A percentile compares a stretch with the other conserved stretches of the same genome.
Evolutionary conservation across 2,888 invertebrate genomes (phyloP).

Genomic region (Synanthedon andrenaeformis): DNA sequence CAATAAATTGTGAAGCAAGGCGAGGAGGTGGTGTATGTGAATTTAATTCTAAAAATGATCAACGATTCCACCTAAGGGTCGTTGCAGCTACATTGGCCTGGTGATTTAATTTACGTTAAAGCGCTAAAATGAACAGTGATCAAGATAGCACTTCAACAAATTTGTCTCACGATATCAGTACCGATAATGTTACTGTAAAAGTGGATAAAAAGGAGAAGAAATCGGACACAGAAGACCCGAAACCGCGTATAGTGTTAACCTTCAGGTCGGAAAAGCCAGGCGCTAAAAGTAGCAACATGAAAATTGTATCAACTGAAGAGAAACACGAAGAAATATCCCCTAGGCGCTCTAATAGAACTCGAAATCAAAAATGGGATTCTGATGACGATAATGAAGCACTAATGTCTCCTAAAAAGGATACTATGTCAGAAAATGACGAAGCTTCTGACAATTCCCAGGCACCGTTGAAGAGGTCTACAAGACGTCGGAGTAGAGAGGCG

Average conservation of each 20-base stretch:
- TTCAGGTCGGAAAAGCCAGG: slow-evolving; percentile 73
- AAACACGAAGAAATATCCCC: slow-evolving; percentile 49
- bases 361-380: slow-evolving; percentile 45
- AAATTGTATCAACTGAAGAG: slow-evolving; percentile 59
- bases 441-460: slow-evolving; percentile 37
- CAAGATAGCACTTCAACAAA: neutral
- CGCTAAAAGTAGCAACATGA: slow-evolving; percentile 63
- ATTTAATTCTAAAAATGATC: neutral
- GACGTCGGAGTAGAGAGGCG: slow-evolving; percentile 73
- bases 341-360: slow-evolving; percentile 41
- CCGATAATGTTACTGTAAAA: slow-evolving; percentile 21
- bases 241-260: slow-evolving; percentile 73
- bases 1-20: no score
- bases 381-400: slow-evolving; percentile 39
- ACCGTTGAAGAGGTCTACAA: slow-evolving; percentile 73
- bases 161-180: neutral
- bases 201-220: slow-evolving; percentile 41
- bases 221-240: slow-evolving; percentile 44
- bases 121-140: neutral
- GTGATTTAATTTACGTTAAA: neutral
- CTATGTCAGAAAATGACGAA: slow-evolving; percentile 50
- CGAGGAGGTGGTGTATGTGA: no score
- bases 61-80: neutral
- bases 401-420: slow-evolving; percentile 32
- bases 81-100: neutral